Base-by-base conservation (phyloP, 2,888 invertebrate genomes). In the Latheticus oryzae region DNA sequence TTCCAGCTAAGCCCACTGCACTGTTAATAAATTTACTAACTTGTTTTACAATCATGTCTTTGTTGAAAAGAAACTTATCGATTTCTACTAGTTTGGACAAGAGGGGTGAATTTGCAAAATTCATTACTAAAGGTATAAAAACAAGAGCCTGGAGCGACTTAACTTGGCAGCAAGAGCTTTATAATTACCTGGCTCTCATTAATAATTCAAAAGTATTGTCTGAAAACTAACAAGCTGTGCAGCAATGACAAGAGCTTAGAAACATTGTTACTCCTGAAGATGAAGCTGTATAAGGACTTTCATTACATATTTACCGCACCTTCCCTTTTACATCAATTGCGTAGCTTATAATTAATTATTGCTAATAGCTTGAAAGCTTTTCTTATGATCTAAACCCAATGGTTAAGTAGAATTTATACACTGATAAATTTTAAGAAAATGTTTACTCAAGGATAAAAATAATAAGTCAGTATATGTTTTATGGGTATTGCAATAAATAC, bases 121-220 rank as follows among this genome's bases (percentile, higher is more conserved):
- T 56, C 42, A 42, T 50, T 23, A 32, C 47, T 50, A 43, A 51
- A 32, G 35, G 43, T 35, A 56, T 35, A 57, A 43, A 57, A 52
- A 45, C 58, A 30, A 23, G 24, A 21, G 28, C 19, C 35, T 43
- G 45, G 37, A 37, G 17, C 16, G 43, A 50, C 43, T 40, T 45
- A 28, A 51, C 47, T 47, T 48, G 23, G 24, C 37, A 17, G 43
- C 28, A 38, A 52, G 57, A 51, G 58, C 58, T 53, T 53, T 53
- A 58, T 58, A 58, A 58, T 58, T 58, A 58, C 58, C 58, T 48
- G 13, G 48, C 58, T 53, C 58, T 53, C 48, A 48, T 58, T 58
- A 58, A 58, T 58, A 58, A 58, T 58, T 24, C 58, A 58, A 48
- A 58, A 58, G 58, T 58, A 58, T 58, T 58, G 58, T 58, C 58